Evolutionary conservation across 2,797 vertebrate species (phyloP).

Genomic region (Peromyscus eremicus): DNA sequence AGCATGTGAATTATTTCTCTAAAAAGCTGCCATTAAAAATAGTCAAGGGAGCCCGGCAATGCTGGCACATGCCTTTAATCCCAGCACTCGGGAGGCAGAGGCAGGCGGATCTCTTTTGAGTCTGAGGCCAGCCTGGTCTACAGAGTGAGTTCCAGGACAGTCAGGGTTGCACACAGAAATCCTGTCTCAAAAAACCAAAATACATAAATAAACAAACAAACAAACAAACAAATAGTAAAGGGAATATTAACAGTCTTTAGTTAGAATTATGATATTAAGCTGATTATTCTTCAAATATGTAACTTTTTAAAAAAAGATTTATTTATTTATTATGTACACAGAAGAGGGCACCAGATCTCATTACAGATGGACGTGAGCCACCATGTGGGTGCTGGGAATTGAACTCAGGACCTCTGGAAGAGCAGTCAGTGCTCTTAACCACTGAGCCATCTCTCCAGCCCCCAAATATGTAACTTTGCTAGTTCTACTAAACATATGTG

Average conservation of each 20-base stretch:
- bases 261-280: slow-evolving; percentile 27
- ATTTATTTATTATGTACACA: too few relatives aligned
- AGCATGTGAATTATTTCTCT: neutral
- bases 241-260: neutral
- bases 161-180: neutral
- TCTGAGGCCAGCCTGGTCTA: neutral
- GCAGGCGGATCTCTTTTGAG: neutral
- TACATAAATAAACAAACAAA: neutral
- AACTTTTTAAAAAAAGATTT: too few relatives aligned
- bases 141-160: neutral
- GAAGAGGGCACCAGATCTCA: too few relatives aligned
- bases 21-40: slow-evolving; percentile 11
- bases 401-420: too few relatives aligned
- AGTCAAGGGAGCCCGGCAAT: neutral
- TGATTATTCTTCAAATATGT: slow-evolving; percentile 27
- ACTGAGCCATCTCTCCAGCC: too few relatives aligned
- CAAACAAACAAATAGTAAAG: neutral
- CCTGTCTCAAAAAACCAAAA: neutral
- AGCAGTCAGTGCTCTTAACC: too few relatives aligned
- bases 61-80: neutral
- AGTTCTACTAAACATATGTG: neutral
- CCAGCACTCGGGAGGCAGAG: neutral
- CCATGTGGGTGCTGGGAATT: too few relatives aligned
- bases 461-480: neutral
- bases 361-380: too few relatives aligned